A percentile compares a stretch with the other conserved stretches of the same genome.
Conservation (phyloP, 2,113 vertebrate genomes). For the Origma solitaria region DNA sequence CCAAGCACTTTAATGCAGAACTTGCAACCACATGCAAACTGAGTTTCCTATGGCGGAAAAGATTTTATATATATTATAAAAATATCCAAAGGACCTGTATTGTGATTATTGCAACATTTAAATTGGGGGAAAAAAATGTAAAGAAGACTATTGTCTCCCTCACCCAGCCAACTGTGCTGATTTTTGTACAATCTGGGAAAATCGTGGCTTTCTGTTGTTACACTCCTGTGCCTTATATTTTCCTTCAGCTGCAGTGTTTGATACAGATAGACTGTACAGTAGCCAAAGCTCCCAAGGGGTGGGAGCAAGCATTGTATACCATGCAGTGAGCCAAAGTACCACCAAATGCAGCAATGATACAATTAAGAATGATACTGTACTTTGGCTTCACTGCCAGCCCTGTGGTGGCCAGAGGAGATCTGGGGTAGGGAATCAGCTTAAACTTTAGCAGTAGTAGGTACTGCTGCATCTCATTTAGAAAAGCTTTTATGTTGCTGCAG, state of each 20-base stretch:
- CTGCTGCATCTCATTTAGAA: neutral
- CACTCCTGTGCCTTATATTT: neutral
- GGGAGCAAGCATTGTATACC: neutral
- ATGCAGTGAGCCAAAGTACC: neutral
- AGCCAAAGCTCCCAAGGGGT: neutral
- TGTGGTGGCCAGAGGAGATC: neutral
- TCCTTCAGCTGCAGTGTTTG: neutral
- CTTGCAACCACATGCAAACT: neutral
- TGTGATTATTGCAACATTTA: neutral
- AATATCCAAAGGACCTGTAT: neutral
- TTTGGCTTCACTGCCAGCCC: neutral
- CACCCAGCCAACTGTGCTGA: neutral
- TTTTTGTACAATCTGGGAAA: neutral
- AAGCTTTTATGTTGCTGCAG: neutral
- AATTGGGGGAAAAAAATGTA: neutral
- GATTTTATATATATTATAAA: neutral
- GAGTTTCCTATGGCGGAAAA: neutral
- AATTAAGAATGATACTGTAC: neutral
- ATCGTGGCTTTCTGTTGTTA: neutral
- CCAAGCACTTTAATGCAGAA: neutral
- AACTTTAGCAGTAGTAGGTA: neutral
- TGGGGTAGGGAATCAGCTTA: neutral
- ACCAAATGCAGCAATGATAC: neutral
- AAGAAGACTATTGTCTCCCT: neutral
- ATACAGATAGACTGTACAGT: neutral